Base-by-base conservation (phyloP, 2,888 invertebrate genomes). In the Geotrupes spiniger region DNA sequence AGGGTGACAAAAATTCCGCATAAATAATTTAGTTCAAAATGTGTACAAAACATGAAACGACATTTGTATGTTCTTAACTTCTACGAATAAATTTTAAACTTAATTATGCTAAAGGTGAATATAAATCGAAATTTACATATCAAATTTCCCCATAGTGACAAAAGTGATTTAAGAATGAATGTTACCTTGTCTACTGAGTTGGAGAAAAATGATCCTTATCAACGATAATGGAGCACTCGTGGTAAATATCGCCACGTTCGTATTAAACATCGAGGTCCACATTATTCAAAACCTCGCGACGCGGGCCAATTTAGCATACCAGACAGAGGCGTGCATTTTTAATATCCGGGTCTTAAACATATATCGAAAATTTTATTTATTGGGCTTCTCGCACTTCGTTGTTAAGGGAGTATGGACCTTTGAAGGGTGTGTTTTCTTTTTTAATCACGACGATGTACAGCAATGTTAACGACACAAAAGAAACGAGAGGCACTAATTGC, bases 251-350 rank as follows among this genome's bases (percentile, higher is more conserved):
- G 44, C 40, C 51, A 44, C 52, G 49, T 49, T 49, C 49, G 49
- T 49, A 47, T 49, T 52, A 46, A 52, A 52, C 21, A 49, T 52
- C 46, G 45, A 52, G 49, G 50, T 53, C 42, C 45, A 50, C 47
- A 44, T 51, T 47, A 52, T 49, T 49, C 48, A 50, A 50, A 51
- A 53, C 47, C 44, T 49, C 47, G 27, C 39, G 46, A 44, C 52
- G 44, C 51, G 50, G 50, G 43, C 50, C 50, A 51, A 53, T 53
- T 53, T 51, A 53, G 50, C 50, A 51, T 53, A 53, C 53, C 50
- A 53, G 53, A 53, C 33, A 33, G 12, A 33, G 33, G 33, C 33
- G 33, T 33, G 33, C 33, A 33, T 33, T 14, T 15, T 33, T 33
- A 33, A 33, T 33, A 14, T 9, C 9, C 36, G 36, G 42, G 36